Percentiles rank a stretch among this genome's conserved stretches.
phyloP scores from a whole-genome alignment of 1,140 invertebrate species.

The Chelonus insularis region DNA sequence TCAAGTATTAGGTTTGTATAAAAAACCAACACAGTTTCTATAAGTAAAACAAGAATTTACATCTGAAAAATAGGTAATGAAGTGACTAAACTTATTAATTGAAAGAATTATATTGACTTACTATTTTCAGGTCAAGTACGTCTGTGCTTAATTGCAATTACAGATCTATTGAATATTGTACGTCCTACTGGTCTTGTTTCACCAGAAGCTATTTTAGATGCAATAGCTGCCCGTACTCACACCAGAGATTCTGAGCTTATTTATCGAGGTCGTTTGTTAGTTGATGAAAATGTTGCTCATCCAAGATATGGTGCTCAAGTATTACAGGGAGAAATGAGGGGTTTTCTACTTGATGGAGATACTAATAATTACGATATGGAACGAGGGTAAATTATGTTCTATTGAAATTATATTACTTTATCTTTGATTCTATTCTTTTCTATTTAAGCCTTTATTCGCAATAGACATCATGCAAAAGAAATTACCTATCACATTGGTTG shows the following conservation, averaged over 20 bases:
- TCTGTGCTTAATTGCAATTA: constrained; percentile 83
- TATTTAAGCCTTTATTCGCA: too few species aligned
- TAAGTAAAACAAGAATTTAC: neutral
- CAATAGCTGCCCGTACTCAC: constrained; percentile 83
- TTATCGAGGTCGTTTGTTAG: constrained; percentile 78
- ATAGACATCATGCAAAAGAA: too few species aligned
- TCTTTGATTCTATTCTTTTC: neutral
- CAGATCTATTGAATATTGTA: constrained; percentile 86
- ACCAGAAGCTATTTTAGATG: constrained; percentile 90
- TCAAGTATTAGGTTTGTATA: constrained; percentile 49
- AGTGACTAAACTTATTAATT: neutral
- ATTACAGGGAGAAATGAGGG: constrained; percentile 83
- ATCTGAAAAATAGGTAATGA: neutral
- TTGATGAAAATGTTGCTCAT: constrained; percentile 90
- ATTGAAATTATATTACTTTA: constrained; percentile 12
- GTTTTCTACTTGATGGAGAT: constrained; percentile 87
- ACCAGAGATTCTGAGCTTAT: constrained; percentile 75
- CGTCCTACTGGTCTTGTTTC: constrained; percentile 82
- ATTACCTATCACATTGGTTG: too few species aligned
- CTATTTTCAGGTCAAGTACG: constrained; percentile 66
- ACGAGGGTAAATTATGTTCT: constrained; percentile 60
- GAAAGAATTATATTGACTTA: constrained; percentile 24
- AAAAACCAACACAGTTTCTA: too few species aligned
- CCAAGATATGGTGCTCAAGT: constrained; percentile 78
- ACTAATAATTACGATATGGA: constrained; percentile 88